Evolutionary conservation across 53 echinoderm and acorn worm genomes (phyloP).

Genomic region (Antedon mediterranea): DNA sequence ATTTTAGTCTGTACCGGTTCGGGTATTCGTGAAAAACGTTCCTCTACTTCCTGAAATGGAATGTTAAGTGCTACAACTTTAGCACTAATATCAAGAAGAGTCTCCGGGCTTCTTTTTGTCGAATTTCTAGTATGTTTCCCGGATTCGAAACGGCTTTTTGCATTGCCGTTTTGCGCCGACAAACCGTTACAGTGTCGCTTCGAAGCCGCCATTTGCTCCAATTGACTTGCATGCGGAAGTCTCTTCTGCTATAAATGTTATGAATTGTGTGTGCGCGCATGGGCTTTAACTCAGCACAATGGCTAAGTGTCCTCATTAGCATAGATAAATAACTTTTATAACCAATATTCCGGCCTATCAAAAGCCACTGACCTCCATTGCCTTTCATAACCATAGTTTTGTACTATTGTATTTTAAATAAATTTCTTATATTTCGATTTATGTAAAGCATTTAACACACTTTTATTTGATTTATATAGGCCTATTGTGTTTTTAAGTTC

Average conservation of each 20-base stretch:
- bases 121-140: constrained; percentile 67
- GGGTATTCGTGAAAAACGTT: constrained; percentile 97
- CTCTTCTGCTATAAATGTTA: constrained; percentile 7
- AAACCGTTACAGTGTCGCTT: constrained; percentile 86
- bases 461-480: too few species aligned
- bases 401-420: too few species aligned
- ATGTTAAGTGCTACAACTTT: constrained; percentile 99
- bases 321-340: constrained; percentile 90
- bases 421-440: too few species aligned
- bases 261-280: constrained; percentile 35
- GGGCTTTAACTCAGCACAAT: constrained; percentile 57
- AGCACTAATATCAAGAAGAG: constrained; percentile 98
- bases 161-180: constrained; percentile 68
- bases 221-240: constrained; percentile 52
- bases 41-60: constrained; percentile 99
- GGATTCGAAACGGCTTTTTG: constrained; percentile 53
- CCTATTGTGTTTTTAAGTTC: too few species aligned
- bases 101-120: constrained; percentile 64
- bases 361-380: too few species aligned
- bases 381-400: too few species aligned
- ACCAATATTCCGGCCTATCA: too few species aligned
- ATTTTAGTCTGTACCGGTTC: constrained; percentile 99
- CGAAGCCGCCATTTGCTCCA: constrained; percentile 93
- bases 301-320: constrained; percentile 96
- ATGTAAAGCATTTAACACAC: too few species aligned